Conservation (phyloP, 2,113 vertebrate species). For the Microtus ochrogaster region DNA sequence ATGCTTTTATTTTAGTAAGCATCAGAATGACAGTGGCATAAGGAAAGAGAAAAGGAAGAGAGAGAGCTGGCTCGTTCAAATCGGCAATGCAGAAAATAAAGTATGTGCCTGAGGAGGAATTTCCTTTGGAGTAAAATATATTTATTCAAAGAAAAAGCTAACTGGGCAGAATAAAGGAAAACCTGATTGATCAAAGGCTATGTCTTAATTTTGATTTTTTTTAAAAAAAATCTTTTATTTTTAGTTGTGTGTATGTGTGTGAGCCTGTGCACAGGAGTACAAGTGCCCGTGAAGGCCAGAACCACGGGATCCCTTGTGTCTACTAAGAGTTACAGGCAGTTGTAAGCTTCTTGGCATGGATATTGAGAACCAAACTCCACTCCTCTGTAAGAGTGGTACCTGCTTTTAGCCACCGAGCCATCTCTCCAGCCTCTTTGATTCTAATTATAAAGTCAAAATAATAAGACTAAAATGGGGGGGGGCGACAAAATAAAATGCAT, state of each 20-base stretch:
- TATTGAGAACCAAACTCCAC: not conserved
- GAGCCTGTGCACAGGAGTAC: not conserved
- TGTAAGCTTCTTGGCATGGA: not conserved
- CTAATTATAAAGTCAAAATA: conserved; percentile 13
- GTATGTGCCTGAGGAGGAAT: not conserved
- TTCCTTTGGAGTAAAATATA: not conserved
- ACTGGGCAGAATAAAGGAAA: conserved; percentile 11
- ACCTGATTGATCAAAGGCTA: not conserved
- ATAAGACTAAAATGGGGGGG: not conserved
- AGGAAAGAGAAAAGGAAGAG: not conserved
- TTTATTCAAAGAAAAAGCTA: conserved; percentile 33
- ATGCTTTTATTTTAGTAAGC: not conserved
- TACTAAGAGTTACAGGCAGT: not conserved
- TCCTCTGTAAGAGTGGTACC: not conserved
- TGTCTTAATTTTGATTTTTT: not conserved
- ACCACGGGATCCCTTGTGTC: too few relatives aligned
- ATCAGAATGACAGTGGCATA: not conserved
- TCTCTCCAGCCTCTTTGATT: not conserved
- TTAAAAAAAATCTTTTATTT: not conserved
- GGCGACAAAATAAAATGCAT: not conserved
- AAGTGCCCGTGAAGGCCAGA: not conserved
- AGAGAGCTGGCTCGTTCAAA: not conserved
- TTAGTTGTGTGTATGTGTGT: not conserved
- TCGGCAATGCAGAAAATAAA: not conserved
- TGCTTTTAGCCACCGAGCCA: not conserved